These are phyloP conservation scores for Gryllus longicercus DNA, from an alignment of 2,888 invertebrate genomes.

Conservation along the genomic window DNA sequence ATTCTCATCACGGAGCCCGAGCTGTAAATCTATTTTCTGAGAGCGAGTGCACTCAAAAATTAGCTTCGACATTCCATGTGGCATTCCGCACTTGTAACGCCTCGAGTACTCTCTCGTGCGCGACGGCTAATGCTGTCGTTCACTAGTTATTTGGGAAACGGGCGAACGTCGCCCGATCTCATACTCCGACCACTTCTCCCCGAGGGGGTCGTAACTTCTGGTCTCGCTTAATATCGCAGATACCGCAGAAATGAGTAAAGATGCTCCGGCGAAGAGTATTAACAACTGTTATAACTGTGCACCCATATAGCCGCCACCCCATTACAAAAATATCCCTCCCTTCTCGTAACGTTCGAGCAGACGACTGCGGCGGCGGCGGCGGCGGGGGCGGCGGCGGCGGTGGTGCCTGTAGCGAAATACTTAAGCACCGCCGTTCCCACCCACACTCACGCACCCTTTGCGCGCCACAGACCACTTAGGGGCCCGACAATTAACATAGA, in stretches of 20 bases:
- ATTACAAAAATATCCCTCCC: conserved; percentile 9
- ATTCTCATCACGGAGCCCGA: too few species aligned
- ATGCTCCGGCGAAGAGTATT: conserved; percentile 6
- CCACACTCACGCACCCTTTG: neutral
- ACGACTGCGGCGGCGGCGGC: neutral
- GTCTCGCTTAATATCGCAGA: neutral
- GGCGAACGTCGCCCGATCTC: too few species aligned
- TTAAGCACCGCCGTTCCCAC: neutral
- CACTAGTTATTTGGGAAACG: too few species aligned
- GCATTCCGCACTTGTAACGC: too few species aligned
- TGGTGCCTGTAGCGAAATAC: neutral
- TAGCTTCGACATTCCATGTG: too few species aligned
- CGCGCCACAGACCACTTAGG: neutral
- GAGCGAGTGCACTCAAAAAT: too few species aligned
- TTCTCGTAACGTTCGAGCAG: neutral
- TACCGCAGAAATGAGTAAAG: conserved; percentile 6
- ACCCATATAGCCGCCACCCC: neutral
- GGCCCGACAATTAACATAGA: neutral
- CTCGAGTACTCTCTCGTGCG: too few species aligned
- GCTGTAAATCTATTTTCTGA: too few species aligned
- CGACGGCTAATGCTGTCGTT: too few species aligned
- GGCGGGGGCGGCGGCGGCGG: neutral
- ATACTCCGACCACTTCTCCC: too few species aligned
- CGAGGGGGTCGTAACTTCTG: neutral
- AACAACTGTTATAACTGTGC: neutral